Percentiles rank a stretch among this genome's conserved stretches.
Evolutionary conservation across 2,888 invertebrate species (phyloP).

Genomic region (Leptopterna dolabrata): DNA sequence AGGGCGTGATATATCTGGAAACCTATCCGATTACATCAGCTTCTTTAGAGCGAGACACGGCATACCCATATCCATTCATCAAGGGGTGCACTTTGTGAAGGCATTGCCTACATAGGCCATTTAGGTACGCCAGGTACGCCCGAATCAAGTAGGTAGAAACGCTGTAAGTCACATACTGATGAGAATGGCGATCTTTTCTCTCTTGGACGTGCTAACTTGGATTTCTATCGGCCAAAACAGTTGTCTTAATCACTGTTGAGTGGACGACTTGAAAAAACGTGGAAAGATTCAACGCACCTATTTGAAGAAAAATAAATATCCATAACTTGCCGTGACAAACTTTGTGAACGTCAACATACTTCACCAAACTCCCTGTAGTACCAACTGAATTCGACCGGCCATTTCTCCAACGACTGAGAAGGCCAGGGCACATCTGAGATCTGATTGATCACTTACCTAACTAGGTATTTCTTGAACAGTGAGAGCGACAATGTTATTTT

Average conservation of each 20-base stretch:
- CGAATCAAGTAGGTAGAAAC: not conserved
- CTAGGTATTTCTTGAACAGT: no score
- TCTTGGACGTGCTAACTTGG: not conserved
- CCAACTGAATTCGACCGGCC: no score
- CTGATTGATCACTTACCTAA: no score
- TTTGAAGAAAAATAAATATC: no score
- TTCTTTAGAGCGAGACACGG: not conserved
- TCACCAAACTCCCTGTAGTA: no score
- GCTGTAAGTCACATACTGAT: not conserved
- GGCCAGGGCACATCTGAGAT: no score
- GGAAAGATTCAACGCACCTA: no score
- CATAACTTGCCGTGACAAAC: no score
- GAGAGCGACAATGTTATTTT: no score
- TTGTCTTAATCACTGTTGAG: not conserved
- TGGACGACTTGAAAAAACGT: no score
- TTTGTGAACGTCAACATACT: no score
- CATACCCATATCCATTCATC: not conserved
- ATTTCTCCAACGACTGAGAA: no score
- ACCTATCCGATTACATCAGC: not conserved
- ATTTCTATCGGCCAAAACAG: not conserved
- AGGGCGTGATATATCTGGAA: not conserved
- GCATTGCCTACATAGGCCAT: not conserved
- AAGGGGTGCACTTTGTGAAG: not conserved
- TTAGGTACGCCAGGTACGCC: not conserved
- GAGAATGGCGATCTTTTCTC: not conserved